phyloP scores from a whole-genome alignment of 2,888 invertebrate species.

The Macaria liturata region DNA sequence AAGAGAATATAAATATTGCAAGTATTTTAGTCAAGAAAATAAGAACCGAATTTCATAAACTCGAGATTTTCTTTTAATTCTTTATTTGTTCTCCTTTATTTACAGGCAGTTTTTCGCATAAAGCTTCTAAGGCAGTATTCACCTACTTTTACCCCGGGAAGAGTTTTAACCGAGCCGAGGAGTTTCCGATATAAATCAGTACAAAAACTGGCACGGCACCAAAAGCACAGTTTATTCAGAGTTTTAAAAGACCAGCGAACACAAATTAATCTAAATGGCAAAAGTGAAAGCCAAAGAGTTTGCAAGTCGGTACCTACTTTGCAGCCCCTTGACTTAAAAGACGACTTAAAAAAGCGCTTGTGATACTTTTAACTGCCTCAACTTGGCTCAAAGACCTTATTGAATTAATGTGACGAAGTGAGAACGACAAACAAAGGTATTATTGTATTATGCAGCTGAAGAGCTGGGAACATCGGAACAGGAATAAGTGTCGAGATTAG shows the following conservation, averaged over 20 bases:
- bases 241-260: constrained; percentile 7
- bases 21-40: no score
- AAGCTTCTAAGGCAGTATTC: no score
- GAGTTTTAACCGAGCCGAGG: not conserved
- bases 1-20: no score
- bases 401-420: constrained; percentile 25
- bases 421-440: constrained; percentile 29
- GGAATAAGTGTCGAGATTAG: constrained; percentile 43
- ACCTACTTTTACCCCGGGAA: not conserved
- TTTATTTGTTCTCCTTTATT: no score
- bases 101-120: no score
- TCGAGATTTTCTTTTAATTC: no score
- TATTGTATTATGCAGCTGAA: constrained; percentile 35
- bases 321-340: constrained; percentile 4
- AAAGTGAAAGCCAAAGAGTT: constrained; percentile 9
- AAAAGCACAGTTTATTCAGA: constrained; percentile 8
- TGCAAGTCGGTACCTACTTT: constrained; percentile 6
- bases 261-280: constrained; percentile 10
- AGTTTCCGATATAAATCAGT: not conserved
- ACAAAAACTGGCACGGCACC: constrained; percentile 6
- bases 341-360: not conserved
- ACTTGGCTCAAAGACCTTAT: constrained; percentile 7
- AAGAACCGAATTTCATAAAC: no score
- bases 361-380: constrained; percentile 6
- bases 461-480: constrained; percentile 41